Percentiles rank a stretch among this genome's conserved stretches.
These are phyloP conservation scores for Cryptoblepharus egeriae DNA, from an alignment of 2,797 vertebrate genomes.

Conservation along the genomic window DNA sequence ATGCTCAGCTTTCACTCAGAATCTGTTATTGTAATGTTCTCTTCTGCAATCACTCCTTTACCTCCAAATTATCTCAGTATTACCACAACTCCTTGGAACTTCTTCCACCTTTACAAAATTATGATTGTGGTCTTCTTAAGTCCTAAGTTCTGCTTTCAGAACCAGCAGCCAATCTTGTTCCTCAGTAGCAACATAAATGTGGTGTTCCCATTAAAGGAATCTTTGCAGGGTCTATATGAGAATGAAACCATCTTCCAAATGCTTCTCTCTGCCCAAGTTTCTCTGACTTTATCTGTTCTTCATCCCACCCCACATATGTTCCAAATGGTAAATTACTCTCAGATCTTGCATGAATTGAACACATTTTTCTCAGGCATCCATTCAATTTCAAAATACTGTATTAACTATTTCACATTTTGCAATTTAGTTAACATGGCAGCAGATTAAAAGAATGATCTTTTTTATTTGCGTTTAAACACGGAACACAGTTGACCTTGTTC, in stretches of 20 bases:
- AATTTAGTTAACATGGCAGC: conserved; percentile 1
- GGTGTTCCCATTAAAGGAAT: conserved; percentile 25
- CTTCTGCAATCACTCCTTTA: not conserved
- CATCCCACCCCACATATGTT: conserved; percentile 7
- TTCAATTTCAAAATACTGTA: not conserved
- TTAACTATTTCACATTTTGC: conserved; percentile 1
- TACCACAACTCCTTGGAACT: not conserved
- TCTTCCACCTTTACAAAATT: not conserved
- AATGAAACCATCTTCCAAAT: not conserved
- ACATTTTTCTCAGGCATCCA: conserved; percentile 10
- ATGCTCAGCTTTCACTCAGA: not conserved
- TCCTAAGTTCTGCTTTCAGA: not conserved
- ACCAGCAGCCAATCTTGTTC: not conserved
- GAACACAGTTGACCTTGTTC: not conserved
- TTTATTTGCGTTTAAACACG: not conserved
- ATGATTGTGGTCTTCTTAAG: not conserved
- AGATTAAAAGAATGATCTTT: not conserved
- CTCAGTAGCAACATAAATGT: conserved; percentile 6
- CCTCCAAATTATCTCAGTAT: not conserved
- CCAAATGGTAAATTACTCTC: conserved; percentile 23
- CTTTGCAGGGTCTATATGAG: conserved; percentile 17
- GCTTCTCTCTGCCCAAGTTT: not conserved
- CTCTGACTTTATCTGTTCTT: conserved; percentile 26
- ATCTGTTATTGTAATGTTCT: not conserved
- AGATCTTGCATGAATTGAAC: not conserved